Evolutionary conservation across 2,797 vertebrate species (phyloP), one percentile per base, ranked within the genome.

Genomic region (Apodemus agrarius): DNA sequence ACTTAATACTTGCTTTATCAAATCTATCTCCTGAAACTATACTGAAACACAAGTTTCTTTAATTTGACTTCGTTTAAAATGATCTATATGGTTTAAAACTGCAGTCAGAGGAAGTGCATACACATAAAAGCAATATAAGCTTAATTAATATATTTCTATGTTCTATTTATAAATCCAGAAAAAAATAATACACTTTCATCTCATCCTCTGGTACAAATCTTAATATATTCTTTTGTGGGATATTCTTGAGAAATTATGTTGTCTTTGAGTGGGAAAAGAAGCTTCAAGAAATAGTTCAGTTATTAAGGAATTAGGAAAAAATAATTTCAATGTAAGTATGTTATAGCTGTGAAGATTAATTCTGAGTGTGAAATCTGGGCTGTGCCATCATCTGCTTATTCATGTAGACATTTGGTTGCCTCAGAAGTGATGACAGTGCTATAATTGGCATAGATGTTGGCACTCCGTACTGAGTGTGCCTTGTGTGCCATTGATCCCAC

Each of bases 401-500:
- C 31, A 1, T 3, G 14, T 0, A 89, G 69, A 89, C 4, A 11
- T 34, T 67, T 59, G 22, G 46, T 82, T 95, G 91, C 80, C 95
- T 63, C 19, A 14, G 79, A 97, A 79, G 75, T 89, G 79, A 80
- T 46, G 34, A 46, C 37, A 46, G 40, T 2, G 1, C 63, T 93
- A 4, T 94, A 83, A 95, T 76, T 89, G 84, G 82, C 37, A 57
- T 5, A 72, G 91, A 92, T 61, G 59, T 84, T 85, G 75, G 37
- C 74, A 81, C 49, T 81, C 90, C 43, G 4, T 11, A 17, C 69
- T 82, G 61, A 65, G 37, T 90, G 81, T 92, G 31, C 54, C 86
- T 89, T 89, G 67, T 29, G 63, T 85, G 82, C 94, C 90, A 86
- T 95, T 90, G 93, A 75, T 94, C 89, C 59, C 65, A 65, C 76